Conservation (phyloP, 2,113 vertebrate species). For the Anoplopoma fimbria region DNA sequence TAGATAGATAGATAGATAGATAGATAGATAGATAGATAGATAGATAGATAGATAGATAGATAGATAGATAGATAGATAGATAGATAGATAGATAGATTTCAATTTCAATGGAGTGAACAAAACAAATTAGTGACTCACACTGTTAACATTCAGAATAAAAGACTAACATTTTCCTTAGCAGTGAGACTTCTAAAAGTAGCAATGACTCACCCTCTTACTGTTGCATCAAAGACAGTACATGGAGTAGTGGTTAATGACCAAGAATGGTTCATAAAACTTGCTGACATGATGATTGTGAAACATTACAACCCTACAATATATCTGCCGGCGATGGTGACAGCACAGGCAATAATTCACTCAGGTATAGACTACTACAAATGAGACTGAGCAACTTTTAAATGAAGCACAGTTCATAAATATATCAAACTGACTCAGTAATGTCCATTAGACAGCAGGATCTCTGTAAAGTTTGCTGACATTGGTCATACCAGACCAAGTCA, state of each 20-base stretch:
- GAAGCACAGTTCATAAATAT: neutral
- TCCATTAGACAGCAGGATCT: neutral
- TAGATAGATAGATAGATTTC: neutral
- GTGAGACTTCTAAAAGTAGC: neutral
- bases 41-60: neutral
- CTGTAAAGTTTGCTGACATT: neutral
- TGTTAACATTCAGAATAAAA: neutral
- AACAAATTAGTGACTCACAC: neutral
- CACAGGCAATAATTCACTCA: neutral
- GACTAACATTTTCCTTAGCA: neutral
- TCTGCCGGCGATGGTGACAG: neutral
- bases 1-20: too few relatives aligned
- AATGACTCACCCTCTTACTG: neutral
- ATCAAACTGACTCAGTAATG: neutral
- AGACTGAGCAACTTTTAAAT: neutral
- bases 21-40: neutral
- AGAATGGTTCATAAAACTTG: too few relatives aligned
- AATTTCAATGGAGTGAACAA: neutral
- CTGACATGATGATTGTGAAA: neutral
- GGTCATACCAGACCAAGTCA: neutral
- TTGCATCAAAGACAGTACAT: neutral
- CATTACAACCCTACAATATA: neutral
- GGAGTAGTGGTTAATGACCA: neutral
- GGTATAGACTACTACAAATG: neutral
- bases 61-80: neutral